Evolutionary conservation across 2,888 invertebrate genomes (phyloP).

Genomic region (Nephrotoma appendiculata): DNA sequence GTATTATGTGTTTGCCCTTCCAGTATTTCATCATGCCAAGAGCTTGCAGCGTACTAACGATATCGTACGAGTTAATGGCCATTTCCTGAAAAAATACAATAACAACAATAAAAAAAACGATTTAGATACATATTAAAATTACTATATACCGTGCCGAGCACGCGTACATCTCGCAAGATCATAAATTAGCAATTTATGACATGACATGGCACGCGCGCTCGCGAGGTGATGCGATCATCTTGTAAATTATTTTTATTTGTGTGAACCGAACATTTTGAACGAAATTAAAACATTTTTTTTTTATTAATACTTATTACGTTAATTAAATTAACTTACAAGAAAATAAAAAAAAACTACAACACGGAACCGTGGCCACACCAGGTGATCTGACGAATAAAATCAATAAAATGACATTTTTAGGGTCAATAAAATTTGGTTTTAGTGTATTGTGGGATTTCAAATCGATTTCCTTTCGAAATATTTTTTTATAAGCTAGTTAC

Average conservation of each 20-base stretch:
- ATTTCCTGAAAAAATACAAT: constrained; percentile 46
- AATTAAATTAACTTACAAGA: background rate
- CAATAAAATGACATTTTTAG: background rate
- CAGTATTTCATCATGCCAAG: constrained; percentile 97
- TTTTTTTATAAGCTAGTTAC: background rate
- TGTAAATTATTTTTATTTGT: background rate
- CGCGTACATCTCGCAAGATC: background rate
- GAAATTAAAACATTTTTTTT: background rate
- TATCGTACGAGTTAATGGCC: constrained; percentile 94
- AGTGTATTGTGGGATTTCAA: background rate
- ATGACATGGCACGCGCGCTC: background rate
- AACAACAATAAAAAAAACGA: background rate
- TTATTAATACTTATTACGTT: background rate
- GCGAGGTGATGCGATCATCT: background rate
- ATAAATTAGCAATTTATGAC: background rate
- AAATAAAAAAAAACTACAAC: background rate
- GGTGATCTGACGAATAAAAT: background rate
- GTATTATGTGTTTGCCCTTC: constrained; percentile 95
- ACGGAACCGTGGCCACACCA: background rate
- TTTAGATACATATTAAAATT: background rate
- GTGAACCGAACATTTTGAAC: background rate
- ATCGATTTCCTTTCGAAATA: background rate
- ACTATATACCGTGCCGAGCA: background rate
- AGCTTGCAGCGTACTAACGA: constrained; percentile 92
- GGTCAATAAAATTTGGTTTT: background rate